Evolutionary conservation across 2,888 invertebrate species (phyloP).

Genomic region (Lithophane leautieri): DNA sequence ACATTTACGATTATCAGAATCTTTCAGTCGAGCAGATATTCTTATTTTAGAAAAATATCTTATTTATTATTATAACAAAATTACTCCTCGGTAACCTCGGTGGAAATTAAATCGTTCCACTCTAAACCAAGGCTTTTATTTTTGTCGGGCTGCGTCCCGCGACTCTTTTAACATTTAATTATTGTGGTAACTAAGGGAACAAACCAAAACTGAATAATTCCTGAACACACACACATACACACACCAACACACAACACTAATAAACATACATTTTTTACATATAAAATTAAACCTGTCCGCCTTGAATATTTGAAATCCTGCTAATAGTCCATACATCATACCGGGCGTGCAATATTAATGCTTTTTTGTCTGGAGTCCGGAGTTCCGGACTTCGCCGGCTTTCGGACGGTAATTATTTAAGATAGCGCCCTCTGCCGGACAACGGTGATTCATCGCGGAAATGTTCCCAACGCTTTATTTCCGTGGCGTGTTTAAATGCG

Average conservation of each 20-base stretch:
- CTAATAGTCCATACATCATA: constrained; percentile 55
- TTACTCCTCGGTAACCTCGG: not conserved
- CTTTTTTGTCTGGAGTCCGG: constrained; percentile 58
- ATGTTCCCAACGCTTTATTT: constrained; percentile 40
- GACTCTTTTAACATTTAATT: not conserved
- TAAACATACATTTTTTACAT: constrained; percentile 14
- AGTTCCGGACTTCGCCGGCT: constrained; percentile 29
- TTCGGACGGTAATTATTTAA: constrained; percentile 65
- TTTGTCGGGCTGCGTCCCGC: no score
- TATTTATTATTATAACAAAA: not conserved
- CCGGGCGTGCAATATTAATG: constrained; percentile 64
- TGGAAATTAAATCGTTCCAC: not conserved
- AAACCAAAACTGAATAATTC: constrained; percentile 7
- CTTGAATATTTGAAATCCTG: constrained; percentile 44
- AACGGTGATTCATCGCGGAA: constrained; percentile 63
- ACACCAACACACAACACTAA: no score
- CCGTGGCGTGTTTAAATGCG: constrained; percentile 32
- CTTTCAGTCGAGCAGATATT: no score
- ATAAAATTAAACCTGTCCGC: constrained; percentile 18
- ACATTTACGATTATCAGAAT: not conserved
- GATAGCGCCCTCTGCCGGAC: constrained; percentile 62
- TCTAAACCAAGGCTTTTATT: not conserved
- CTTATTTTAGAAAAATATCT: not conserved
- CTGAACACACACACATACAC: not conserved
- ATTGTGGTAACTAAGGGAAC: not conserved